Conservation (phyloP, 2,797 vertebrate species). For the Sciaenops ocellatus region DNA sequence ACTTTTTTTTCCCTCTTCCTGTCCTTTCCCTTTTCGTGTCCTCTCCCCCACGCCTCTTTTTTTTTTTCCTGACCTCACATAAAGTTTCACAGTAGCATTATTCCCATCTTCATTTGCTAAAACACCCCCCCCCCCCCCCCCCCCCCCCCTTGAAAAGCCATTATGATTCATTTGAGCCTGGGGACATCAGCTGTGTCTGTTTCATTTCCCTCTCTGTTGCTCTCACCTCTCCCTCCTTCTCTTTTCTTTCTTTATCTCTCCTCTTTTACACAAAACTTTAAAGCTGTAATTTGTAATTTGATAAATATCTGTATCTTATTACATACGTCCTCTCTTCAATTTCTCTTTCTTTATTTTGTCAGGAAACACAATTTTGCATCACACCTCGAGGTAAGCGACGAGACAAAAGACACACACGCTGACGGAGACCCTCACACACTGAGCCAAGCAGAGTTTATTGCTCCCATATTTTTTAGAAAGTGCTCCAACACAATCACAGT, state of each 20-base stretch:
- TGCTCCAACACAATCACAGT: constrained; percentile 34
- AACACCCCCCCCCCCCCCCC: constrained; percentile 11
- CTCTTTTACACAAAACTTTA: constrained; percentile 32
- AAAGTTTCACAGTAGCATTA: constrained; percentile 34
- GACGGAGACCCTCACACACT: constrained; percentile 16
- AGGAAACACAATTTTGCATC: constrained; percentile 28
- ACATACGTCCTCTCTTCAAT: constrained; percentile 20
- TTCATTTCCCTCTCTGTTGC: constrained; percentile 47
- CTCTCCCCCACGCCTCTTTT: background rate
- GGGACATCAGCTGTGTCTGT: constrained; percentile 55
- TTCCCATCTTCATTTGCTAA: constrained; percentile 54
- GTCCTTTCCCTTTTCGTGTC: background rate
- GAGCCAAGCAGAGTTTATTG: constrained; percentile 31
- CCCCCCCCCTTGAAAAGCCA: constrained; percentile 49
- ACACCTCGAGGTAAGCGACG: constrained; percentile 29
- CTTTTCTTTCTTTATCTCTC: constrained; percentile 7
- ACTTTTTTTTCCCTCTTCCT: background rate
- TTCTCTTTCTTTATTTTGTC: constrained; percentile 26
- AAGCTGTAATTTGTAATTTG: constrained; percentile 43
- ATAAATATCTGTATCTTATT: no score
- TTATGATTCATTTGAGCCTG: constrained; percentile 64
- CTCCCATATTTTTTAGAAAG: constrained; percentile 42
- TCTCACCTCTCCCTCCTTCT: constrained; percentile 30
- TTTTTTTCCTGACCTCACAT: constrained; percentile 18
- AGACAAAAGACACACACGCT: background rate